phyloP scores from a whole-genome alignment of 2,888 invertebrate genomes.

The Nemotelus nigrinus region DNA sequence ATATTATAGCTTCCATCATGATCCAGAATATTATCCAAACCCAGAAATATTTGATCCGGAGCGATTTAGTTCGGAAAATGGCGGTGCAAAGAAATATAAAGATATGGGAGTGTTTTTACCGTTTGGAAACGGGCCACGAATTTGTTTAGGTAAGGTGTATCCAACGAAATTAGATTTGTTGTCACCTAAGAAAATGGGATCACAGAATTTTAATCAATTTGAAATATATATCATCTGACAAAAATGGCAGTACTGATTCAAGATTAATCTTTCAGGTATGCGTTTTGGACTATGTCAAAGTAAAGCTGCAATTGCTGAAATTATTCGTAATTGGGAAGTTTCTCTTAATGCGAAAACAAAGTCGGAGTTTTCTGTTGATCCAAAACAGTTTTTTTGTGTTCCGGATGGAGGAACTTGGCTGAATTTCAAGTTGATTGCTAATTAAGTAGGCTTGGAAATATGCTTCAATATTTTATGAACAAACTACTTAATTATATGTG shows the following conservation, averaged over 20 bases:
- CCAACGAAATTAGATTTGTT: no score
- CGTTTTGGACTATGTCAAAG: conserved; percentile 61
- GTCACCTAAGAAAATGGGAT: no score
- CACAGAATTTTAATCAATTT: no score
- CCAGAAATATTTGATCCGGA: conserved; percentile 59
- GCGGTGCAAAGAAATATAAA: conserved; percentile 57
- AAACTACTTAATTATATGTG: no score
- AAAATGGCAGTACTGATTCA: no score
- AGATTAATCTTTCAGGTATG: conserved; percentile 56
- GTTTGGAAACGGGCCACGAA: conserved; percentile 62
- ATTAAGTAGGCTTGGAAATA: no score
- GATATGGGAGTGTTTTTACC: conserved; percentile 58
- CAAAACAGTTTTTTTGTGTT: conserved; percentile 53
- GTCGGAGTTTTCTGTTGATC: conserved; percentile 58
- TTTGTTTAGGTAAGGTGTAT: conserved; percentile 57
- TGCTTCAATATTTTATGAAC: no score
- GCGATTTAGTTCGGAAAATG: conserved; percentile 57
- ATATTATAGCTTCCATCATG: conserved; percentile 55
- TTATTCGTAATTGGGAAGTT: conserved; percentile 60
- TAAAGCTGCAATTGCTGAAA: conserved; percentile 59
- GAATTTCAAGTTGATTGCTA: conserved; percentile 52
- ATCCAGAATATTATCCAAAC: conserved; percentile 57
- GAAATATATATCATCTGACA: no score
- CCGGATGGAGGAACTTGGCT: conserved; percentile 60
- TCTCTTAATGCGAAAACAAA: conserved; percentile 59